Evolutionary conservation across 1,140 invertebrate genomes (phyloP).

Genomic region (Panagrolaimus sp.): DNA sequence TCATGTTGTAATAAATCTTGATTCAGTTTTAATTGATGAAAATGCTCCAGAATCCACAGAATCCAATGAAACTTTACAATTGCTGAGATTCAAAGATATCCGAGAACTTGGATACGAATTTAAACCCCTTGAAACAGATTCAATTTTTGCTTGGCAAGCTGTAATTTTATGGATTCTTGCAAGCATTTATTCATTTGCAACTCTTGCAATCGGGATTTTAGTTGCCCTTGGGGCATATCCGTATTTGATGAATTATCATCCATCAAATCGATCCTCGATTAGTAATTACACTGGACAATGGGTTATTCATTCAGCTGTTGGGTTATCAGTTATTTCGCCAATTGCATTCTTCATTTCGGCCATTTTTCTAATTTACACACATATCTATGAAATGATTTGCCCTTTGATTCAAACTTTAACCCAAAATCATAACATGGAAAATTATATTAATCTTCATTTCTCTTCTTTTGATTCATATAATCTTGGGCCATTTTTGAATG

Average conservation of each 20-base stretch:
- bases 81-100: slow-evolving; percentile 28
- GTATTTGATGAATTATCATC: slow-evolving; percentile 24
- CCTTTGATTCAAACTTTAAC: slow-evolving; percentile 33
- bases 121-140: slow-evolving; percentile 29
- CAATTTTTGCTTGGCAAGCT: slow-evolving; percentile 18
- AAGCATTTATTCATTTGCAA: background rate
- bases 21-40: slow-evolving; percentile 10
- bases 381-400: slow-evolving; percentile 26
- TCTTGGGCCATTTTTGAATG: slow-evolving; percentile 32
- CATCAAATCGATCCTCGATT: slow-evolving; percentile 25
- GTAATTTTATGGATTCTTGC: slow-evolving; percentile 18
- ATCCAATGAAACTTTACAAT: slow-evolving; percentile 18
- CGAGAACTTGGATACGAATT: slow-evolving; percentile 38
- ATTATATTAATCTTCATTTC: slow-evolving; percentile 32
- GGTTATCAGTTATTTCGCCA: slow-evolving; percentile 20
- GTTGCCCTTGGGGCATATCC: slow-evolving; percentile 21
- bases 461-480: slow-evolving; percentile 27
- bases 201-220: background rate
- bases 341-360: slow-evolving; percentile 26
- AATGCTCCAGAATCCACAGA: background rate
- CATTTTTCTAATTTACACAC: slow-evolving; percentile 24
- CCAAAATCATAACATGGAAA: slow-evolving; percentile 36
- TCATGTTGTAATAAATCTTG: slow-evolving; percentile 7
- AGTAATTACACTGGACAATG: slow-evolving; percentile 25
- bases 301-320: slow-evolving; percentile 12